These are phyloP conservation scores for Crotalus adamanteus DNA, from an alignment of 2,797 vertebrate genomes.

Conservation along the genomic window DNA sequence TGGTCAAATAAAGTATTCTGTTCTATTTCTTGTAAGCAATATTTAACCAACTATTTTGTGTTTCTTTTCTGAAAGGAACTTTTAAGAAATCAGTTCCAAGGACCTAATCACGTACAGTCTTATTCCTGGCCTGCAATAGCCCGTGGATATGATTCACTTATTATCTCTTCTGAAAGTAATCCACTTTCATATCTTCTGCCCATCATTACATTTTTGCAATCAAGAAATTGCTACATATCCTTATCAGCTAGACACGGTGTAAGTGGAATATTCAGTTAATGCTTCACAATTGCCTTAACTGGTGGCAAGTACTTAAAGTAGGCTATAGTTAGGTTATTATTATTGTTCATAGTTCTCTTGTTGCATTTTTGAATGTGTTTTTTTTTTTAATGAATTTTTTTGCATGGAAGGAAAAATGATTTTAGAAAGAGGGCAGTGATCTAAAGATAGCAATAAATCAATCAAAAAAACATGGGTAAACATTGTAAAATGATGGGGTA, in stretches of 20 bases:
- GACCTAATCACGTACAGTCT: slow-evolving; percentile 72
- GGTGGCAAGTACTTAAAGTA: neutral
- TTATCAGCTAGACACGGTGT: slow-evolving; percentile 77
- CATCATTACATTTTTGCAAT: slow-evolving; percentile 79
- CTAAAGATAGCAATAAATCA: neutral
- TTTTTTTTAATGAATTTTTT: neutral
- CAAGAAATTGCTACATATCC: slow-evolving; percentile 61
- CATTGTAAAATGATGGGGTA: neutral
- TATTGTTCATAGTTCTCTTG: neutral
- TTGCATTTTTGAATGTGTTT: neutral
- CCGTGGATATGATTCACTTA: slow-evolving; percentile 78
- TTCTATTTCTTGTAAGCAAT: neutral
- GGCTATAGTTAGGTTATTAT: neutral
- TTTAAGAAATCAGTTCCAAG: slow-evolving; percentile 54
- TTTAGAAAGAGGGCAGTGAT: neutral
- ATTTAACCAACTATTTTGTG: neutral
- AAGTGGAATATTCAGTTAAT: slow-evolving; percentile 53
- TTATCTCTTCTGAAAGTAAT: slow-evolving; percentile 77
- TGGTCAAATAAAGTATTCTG: neutral
- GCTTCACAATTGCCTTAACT: neutral
- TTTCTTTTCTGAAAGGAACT: slow-evolving; percentile 72
- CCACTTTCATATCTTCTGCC: slow-evolving; percentile 85
- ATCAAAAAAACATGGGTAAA: too few relatives aligned
- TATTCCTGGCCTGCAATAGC: slow-evolving; percentile 87
- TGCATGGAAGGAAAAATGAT: neutral